Base-by-base conservation (phyloP, 2,888 invertebrate genomes). In the Dendrolimus pini region DNA sequence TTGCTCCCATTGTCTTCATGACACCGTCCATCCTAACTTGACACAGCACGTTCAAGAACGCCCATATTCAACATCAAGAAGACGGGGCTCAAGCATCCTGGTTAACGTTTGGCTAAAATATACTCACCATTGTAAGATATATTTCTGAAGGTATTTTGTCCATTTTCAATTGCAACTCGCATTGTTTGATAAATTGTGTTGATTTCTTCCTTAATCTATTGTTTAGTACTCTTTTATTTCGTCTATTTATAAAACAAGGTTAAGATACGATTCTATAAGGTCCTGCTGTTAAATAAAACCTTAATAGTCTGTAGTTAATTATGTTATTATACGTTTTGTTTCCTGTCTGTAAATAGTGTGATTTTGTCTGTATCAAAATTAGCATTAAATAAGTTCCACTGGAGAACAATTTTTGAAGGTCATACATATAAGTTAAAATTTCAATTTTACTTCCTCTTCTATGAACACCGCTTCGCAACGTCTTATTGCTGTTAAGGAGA, bases 1-100 rank as follows among this genome's bases (percentile, higher is more conserved):
- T 85, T 82, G 77, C 76, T 68, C 70, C 78, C 74, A 85, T 89
- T 89, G 88, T 89, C 80, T 85, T 76, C 74, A 72, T 80, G 79
- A 80, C 77, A 73, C 63, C 63, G 62, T 62, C 85, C 84, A 75
- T 62, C 59, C 10, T 69, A 73, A 56, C 66, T 61, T 67, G 79
- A 74, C 65, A 75, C 71, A 63, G 64, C 60, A 53, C 64, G 59
- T 61, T 66, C 69, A 69, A 69, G 67, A 65, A 55, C 56, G 53
- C 13, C 58, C 54, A 56, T 57, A 63, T 64, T 62, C 54, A 52
- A 54, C 55, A n/a, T 63, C 62, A 66, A 64, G 69, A 68, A 62
- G 62, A 60, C 57, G 56, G 63, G 60, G 78, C 62, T 80, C 83
- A 63, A 66, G 61, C 60, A 66, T 56, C 52, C 66, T 80, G 80